Evolutionary conservation across 53 echinoderm and acorn worm species (phyloP).

Genomic region (Hippasteria phrygiana): DNA sequence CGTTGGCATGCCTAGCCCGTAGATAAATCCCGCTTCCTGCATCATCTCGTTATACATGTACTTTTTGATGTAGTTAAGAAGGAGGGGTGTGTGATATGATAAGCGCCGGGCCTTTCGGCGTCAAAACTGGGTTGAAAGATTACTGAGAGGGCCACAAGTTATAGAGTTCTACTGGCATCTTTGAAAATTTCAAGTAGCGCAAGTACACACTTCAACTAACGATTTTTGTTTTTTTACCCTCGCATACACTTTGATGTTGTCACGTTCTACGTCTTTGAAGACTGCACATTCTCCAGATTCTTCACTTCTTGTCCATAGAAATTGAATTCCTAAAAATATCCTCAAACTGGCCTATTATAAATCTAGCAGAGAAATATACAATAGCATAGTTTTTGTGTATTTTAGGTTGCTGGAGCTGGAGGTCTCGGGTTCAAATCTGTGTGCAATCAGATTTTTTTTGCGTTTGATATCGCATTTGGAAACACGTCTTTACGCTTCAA

Average conservation of each 20-base stretch:
- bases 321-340: too few species aligned
- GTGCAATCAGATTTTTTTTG: too few species aligned
- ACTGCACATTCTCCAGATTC: background rate
- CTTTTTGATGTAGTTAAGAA: constrained; percentile 33
- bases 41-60: constrained; percentile 9
- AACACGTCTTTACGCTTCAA: too few species aligned
- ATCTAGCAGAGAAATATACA: too few species aligned
- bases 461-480: too few species aligned
- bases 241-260: background rate
- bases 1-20: background rate
- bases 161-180: background rate
- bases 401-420: too few species aligned
- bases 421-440: too few species aligned
- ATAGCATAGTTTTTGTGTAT: too few species aligned
- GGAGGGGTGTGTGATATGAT: constrained; percentile 29
- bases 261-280: background rate
- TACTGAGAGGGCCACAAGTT: background rate
- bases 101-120: constrained; percentile 6
- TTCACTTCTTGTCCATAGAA: too few species aligned
- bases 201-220: background rate
- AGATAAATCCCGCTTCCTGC: constrained; percentile 47
- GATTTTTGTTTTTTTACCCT: background rate
- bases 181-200: background rate
- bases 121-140: constrained; percentile 31
- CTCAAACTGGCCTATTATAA: too few species aligned